These are phyloP conservation scores for Caenorhabditis becei DNA, from an alignment of 2,888 invertebrate genomes.

Conservation along the genomic window DNA sequence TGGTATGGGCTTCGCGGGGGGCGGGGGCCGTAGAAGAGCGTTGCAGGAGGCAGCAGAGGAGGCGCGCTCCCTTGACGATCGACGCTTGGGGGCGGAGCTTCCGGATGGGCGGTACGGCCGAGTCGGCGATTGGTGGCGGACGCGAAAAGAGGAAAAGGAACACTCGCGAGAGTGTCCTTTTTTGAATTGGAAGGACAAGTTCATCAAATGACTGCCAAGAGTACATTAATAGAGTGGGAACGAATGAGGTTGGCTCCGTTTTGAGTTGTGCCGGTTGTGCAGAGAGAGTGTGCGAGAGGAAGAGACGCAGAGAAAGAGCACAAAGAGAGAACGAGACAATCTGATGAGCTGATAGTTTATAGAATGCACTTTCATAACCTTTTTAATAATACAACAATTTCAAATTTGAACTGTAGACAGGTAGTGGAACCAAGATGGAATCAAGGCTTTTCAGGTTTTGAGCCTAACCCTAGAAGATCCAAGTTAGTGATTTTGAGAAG, in stretches of 20 bases:
- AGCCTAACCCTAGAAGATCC: too few relatives aligned
- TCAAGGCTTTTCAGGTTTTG: too few relatives aligned
- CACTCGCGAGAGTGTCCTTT: neutral
- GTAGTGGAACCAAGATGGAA: too few relatives aligned
- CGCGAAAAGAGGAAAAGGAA: neutral
- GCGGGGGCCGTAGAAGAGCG: conserved; percentile 18
- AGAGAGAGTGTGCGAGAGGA: neutral
- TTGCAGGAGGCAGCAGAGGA: conserved; percentile 30
- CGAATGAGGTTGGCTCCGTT: conserved; percentile 3
- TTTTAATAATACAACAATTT: too few relatives aligned
- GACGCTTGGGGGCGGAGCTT: conserved; percentile 30
- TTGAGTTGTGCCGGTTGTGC: conserved; percentile 6
- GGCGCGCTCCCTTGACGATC: conserved; percentile 30
- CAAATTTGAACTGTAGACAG: too few relatives aligned
- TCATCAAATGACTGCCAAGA: neutral
- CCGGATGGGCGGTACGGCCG: conserved; percentile 9
- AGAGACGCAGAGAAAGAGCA: neutral
- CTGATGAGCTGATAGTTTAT: too few relatives aligned
- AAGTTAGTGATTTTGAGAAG: too few relatives aligned
- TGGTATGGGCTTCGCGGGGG: conserved; percentile 57
- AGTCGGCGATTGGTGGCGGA: conserved; percentile 16
- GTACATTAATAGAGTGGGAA: neutral
- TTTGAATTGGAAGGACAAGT: conserved; percentile 10
- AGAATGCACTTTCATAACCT: too few relatives aligned
- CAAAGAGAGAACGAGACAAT: neutral